Conservation (phyloP, 37 sponge, comb jelly and placozoan genomes). For the Crambe crambe region DNA sequence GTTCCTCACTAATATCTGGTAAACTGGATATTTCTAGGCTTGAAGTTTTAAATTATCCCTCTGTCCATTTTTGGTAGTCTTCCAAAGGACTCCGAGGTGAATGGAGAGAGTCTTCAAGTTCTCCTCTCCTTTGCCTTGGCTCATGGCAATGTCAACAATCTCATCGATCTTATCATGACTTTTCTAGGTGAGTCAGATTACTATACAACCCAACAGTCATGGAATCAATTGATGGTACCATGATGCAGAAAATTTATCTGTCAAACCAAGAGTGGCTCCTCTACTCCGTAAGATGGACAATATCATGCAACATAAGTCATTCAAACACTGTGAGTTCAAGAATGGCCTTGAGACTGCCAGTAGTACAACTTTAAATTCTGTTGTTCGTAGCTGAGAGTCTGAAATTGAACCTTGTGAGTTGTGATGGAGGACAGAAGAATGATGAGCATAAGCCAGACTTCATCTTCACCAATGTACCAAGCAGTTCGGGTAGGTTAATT, state of each 20-base stretch:
- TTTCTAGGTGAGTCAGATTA: slow-evolving; percentile 32
- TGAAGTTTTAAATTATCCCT: background rate
- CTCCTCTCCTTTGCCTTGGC: slow-evolving; percentile 56
- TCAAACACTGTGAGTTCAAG: slow-evolving; percentile 38
- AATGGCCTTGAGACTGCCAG: background rate
- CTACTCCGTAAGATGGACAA: slow-evolving; percentile 49
- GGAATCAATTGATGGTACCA: too few relatives aligned
- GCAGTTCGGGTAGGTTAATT: background rate
- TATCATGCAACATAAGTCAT: slow-evolving; percentile 22
- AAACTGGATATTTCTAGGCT: background rate
- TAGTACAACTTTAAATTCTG: slow-evolving; percentile 5
- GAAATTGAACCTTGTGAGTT: slow-evolving; percentile 37
- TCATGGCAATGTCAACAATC: slow-evolving; percentile 70
- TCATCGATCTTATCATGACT: slow-evolving; percentile 54
- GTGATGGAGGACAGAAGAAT: slow-evolving; percentile 49
- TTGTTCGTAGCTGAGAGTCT: slow-evolving; percentile 34
- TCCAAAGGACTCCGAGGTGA: slow-evolving; percentile 8
- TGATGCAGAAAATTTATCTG: slow-evolving; percentile 40
- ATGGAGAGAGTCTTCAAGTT: slow-evolving; percentile 39
- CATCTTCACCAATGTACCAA: slow-evolving; percentile 20
- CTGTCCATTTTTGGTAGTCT: background rate
- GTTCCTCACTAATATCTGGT: slow-evolving; percentile 67
- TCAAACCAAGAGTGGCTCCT: slow-evolving; percentile 20
- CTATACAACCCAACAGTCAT: too few relatives aligned
- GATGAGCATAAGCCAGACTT: slow-evolving; percentile 19